Percentiles rank a stretch among this genome's conserved stretches.
These are phyloP conservation scores for Plotosus lineatus DNA, from an alignment of 2,113 vertebrate genomes.

Conservation along the genomic window DNA sequence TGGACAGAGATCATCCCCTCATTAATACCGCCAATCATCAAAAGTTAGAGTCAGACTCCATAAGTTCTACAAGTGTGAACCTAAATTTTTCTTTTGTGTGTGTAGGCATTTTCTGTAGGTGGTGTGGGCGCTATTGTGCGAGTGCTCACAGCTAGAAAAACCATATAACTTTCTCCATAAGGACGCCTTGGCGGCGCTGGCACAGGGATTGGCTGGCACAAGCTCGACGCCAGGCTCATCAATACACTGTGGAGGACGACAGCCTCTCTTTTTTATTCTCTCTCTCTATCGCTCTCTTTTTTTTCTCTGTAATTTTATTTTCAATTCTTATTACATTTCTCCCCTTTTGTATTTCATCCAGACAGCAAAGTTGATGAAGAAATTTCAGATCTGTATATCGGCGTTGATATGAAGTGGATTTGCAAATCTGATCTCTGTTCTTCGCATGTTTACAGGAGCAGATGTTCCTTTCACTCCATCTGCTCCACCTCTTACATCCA, in stretches of 20 bases:
- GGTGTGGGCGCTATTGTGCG: conserved; percentile 94
- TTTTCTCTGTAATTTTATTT: neutral
- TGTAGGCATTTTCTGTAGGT: conserved; percentile 89
- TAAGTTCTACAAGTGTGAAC: neutral
- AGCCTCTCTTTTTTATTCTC: neutral
- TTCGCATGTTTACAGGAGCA: conserved; percentile 35
- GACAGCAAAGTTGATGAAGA: conserved; percentile 15
- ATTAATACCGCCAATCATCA: neutral
- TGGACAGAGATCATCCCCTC: neutral
- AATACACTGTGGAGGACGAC: conserved; percentile 42
- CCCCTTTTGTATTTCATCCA: conserved; percentile 32
- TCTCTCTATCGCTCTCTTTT: neutral
- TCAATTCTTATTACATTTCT: conserved; percentile 23
- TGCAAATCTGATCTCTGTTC: conserved; percentile 30
- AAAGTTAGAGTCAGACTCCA: neutral
- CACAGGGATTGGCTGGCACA: conserved; percentile 51
- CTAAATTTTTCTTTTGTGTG: neutral
- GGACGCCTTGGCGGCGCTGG: conserved; percentile 29
- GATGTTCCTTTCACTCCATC: neutral
- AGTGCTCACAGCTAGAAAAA: conserved; percentile 95
- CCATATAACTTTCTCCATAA: conserved; percentile 72
- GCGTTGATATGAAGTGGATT: conserved; percentile 9
- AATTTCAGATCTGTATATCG: conserved; percentile 26
- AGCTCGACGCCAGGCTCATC: conserved; percentile 42
- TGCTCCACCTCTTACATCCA: conserved; percentile 10